A percentile compares a stretch with the other conserved stretches of the same genome.
Evolutionary conservation across 2,888 invertebrate genomes (phyloP).

Genomic region (Diarsia mendica): DNA sequence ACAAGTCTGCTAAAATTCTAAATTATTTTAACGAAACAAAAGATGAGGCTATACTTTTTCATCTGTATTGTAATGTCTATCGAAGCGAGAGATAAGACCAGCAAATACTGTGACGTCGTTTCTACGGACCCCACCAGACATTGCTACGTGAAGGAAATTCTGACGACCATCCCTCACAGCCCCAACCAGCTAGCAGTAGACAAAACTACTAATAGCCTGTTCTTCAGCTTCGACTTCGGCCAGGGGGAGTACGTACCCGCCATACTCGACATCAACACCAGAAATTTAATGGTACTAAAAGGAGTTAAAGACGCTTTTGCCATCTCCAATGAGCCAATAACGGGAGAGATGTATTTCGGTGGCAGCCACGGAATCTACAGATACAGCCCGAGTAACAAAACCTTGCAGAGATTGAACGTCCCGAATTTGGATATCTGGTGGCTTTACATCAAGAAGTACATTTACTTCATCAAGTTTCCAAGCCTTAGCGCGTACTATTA

Average conservation of each 20-base stretch:
- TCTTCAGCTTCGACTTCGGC: constrained; percentile 84
- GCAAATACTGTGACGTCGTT: constrained; percentile 74
- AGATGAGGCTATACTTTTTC: constrained; percentile 46
- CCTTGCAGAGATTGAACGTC: constrained; percentile 74
- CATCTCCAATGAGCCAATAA: constrained; percentile 72
- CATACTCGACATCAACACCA: constrained; percentile 75
- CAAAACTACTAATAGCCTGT: constrained; percentile 76
- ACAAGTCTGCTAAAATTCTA: neutral
- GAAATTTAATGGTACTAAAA: constrained; percentile 78
- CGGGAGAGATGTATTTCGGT: constrained; percentile 80
- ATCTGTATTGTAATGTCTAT: constrained; percentile 49
- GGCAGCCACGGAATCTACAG: constrained; percentile 84
- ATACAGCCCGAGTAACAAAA: constrained; percentile 72
- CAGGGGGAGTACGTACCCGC: constrained; percentile 83
- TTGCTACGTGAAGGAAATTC: constrained; percentile 80
- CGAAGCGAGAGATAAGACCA: constrained; percentile 51
- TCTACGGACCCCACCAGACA: constrained; percentile 72
- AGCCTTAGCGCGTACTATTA: constrained; percentile 79
- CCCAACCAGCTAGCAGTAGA: constrained; percentile 84
- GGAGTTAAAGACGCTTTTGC: constrained; percentile 86
- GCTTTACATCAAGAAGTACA: constrained; percentile 76
- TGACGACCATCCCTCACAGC: constrained; percentile 78
- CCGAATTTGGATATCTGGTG: constrained; percentile 84
- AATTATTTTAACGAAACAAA: constrained; percentile 21
- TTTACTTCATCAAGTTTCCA: constrained; percentile 84